Conservation (phyloP, 1,140 invertebrate genomes). For the Aphis craccivora region DNA sequence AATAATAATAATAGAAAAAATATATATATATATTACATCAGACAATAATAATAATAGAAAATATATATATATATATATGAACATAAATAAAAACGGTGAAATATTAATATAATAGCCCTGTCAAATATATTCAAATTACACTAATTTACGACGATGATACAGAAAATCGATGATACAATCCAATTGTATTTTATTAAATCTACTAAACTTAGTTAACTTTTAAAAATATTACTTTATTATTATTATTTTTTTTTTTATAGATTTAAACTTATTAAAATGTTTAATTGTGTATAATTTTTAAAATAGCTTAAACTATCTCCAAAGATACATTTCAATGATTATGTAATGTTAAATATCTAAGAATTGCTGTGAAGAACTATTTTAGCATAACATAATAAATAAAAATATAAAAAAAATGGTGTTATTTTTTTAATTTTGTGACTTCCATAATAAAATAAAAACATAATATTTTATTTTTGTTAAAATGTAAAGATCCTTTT, state of each 20-base stretch:
- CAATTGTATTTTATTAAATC: not conserved
- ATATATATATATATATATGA: not conserved
- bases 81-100: not conserved
- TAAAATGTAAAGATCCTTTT: too few relatives aligned
- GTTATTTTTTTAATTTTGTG: too few relatives aligned
- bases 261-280: not conserved
- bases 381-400: too few relatives aligned
- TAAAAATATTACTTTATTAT: not conserved
- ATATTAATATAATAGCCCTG: not conserved
- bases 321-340: not conserved
- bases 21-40: too few relatives aligned
- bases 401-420: too few relatives aligned
- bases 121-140: not conserved
- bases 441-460: too few relatives aligned
- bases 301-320: not conserved
- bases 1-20: too few relatives aligned
- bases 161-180: too few relatives aligned
- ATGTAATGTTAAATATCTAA: not conserved
- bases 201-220: not conserved
- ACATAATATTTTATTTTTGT: too few relatives aligned
- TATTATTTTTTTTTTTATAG: not conserved
- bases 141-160: not conserved
- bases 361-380: too few relatives aligned
- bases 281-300: not conserved
- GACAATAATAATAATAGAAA: too few relatives aligned